These are phyloP conservation scores for Pangasius djambal DNA, from an alignment of 2,797 vertebrate species.

Conservation along the genomic window DNA sequence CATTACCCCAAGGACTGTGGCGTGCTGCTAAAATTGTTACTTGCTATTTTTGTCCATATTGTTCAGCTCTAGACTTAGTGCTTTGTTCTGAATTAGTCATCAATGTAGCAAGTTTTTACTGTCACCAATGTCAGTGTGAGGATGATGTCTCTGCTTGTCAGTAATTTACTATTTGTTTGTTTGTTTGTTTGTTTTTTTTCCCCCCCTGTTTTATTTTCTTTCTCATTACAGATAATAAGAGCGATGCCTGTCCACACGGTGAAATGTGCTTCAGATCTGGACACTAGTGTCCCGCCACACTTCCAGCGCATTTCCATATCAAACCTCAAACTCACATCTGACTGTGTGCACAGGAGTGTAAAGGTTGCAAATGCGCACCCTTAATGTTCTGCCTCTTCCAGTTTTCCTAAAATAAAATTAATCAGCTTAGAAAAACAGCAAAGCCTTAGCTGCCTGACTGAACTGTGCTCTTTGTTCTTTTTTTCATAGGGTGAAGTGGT, in stretches of 20 bases:
- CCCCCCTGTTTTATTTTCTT: background rate
- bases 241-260: conserved; percentile 48
- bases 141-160: background rate
- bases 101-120: background rate
- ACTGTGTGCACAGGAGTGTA: conserved; percentile 43
- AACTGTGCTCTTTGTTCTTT: conserved; percentile 3
- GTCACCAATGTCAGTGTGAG: background rate
- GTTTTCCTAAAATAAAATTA: background rate
- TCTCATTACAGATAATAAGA: conserved; percentile 28
- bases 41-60: background rate
- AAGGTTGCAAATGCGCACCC: conserved; percentile 39
- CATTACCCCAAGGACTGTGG: background rate
- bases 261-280: conserved; percentile 43
- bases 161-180: background rate
- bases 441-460: background rate
- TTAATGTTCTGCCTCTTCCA: conserved; percentile 9
- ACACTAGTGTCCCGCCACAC: conserved; percentile 24
- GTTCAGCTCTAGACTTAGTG: background rate
- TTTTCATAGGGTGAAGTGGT: conserved; percentile 70
- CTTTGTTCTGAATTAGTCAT: background rate
- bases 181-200: too few species aligned
- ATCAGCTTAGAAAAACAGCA: background rate
- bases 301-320: conserved; percentile 30
- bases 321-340: conserved; percentile 29
- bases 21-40: background rate